Conservation (phyloP, 2,113 vertebrate genomes). For the Taurulus bubalis region DNA sequence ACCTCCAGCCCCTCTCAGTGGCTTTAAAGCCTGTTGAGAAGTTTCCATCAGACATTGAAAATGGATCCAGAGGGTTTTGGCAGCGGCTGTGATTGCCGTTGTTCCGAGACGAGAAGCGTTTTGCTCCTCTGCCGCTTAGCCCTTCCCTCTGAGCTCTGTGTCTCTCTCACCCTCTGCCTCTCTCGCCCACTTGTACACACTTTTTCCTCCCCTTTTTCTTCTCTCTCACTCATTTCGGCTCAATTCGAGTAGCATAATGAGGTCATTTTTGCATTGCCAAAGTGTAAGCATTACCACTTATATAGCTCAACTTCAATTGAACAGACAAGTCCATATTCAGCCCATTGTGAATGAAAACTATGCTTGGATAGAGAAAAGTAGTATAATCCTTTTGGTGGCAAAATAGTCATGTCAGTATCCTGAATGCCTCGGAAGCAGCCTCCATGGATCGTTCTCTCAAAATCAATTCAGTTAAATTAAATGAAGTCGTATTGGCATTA, state of each 20-base stretch:
- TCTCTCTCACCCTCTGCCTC: slow-evolving; percentile 20
- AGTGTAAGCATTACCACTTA: slow-evolving; percentile 67
- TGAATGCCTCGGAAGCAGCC: slow-evolving; percentile 20
- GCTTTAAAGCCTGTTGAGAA: slow-evolving; percentile 67
- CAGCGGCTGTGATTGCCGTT: slow-evolving; percentile 73
- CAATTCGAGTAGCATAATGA: slow-evolving; percentile 54
- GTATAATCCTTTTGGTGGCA: slow-evolving; percentile 42
- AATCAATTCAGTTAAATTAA: slow-evolving; percentile 54
- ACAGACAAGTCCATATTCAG: slow-evolving; percentile 68
- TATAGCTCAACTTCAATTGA: slow-evolving; percentile 68
- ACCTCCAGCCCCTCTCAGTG: slow-evolving; percentile 41
- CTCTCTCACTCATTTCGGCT: slow-evolving; percentile 36
- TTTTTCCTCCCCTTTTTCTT: background rate
- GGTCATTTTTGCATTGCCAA: slow-evolving; percentile 68
- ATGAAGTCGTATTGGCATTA: slow-evolving; percentile 29
- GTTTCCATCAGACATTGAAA: slow-evolving; percentile 64
- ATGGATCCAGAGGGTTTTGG: slow-evolving; percentile 65
- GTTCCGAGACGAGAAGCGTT: slow-evolving; percentile 67
- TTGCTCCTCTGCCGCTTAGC: slow-evolving; percentile 61
- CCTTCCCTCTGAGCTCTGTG: slow-evolving; percentile 54
- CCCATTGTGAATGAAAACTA: slow-evolving; percentile 56
- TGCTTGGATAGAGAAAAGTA: slow-evolving; percentile 15
- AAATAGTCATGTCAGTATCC: slow-evolving; percentile 17
- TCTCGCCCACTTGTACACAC: slow-evolving; percentile 29
- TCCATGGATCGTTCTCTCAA: slow-evolving; percentile 31